Percentiles rank a stretch among this genome's conserved stretches.
These are phyloP conservation scores for Hemibagrus wyckioides DNA, from an alignment of 2,113 vertebrate species.

Conservation along the genomic window DNA sequence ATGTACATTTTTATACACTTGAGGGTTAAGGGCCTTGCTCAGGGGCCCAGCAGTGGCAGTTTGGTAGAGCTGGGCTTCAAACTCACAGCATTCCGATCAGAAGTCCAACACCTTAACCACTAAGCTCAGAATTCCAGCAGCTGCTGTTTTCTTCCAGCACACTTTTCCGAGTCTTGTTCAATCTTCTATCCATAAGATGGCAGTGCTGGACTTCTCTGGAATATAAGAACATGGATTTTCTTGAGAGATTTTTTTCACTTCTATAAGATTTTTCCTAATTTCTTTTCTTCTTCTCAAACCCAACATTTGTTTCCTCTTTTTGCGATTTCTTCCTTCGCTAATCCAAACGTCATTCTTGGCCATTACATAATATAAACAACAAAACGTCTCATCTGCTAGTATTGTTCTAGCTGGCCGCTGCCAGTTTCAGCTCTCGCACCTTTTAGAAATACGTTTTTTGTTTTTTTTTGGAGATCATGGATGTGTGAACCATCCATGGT, in stretches of 20 bases:
- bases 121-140: too few species aligned
- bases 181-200: conserved; percentile 32
- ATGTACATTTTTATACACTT: too few species aligned
- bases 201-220: conserved; percentile 15
- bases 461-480: not conserved
- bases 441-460: not conserved
- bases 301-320: not conserved
- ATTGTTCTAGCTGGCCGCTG: not conserved
- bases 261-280: not conserved
- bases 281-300: not conserved
- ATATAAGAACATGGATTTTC: not conserved
- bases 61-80: too few species aligned
- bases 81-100: too few species aligned
- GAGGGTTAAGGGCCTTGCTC: not conserved
- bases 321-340: not conserved
- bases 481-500: not conserved
- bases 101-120: too few species aligned
- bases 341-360: not conserved
- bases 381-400: not conserved
- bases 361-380: not conserved
- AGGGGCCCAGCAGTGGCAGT: too few species aligned
- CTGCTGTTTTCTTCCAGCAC: too few species aligned
- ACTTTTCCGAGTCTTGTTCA: not conserved
- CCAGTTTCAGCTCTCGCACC: not conserved
- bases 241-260: not conserved